Percentiles rank a stretch among this genome's conserved stretches.
These are phyloP conservation scores for Leptinotarsa juncta DNA, from an alignment of 2,888 invertebrate species.

Conservation along the genomic window DNA sequence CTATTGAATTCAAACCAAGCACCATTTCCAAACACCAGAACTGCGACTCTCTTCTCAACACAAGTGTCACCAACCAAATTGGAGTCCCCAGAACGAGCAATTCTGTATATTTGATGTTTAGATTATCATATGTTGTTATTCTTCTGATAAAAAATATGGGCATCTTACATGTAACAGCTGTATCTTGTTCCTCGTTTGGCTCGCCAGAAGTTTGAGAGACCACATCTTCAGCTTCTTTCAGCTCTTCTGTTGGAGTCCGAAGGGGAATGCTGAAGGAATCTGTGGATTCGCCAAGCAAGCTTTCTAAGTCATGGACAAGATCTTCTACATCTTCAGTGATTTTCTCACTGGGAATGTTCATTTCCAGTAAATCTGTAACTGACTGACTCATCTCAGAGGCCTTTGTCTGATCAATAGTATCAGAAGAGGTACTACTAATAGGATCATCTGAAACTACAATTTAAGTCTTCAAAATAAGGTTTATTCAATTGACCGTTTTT, in stretches of 20 bases:
- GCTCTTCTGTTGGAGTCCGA: conserved; percentile 21
- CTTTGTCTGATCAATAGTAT: conserved; percentile 48
- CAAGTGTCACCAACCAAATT: no score
- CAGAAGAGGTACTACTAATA: conserved; percentile 63
- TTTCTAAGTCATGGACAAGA: conserved; percentile 64
- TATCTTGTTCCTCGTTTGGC: neutral
- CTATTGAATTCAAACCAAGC: no score
- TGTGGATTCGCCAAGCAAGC: conserved; percentile 59
- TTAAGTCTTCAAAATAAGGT: neutral
- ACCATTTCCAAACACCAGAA: no score
- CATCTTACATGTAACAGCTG: neutral
- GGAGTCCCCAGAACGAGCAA: no score
- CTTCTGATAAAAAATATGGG: neutral
- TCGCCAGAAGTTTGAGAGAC: conserved; percentile 9
- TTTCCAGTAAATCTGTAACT: conserved; percentile 54
- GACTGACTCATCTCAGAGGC: conserved; percentile 20
- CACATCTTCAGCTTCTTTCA: conserved; percentile 22
- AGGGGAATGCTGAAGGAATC: conserved; percentile 49
- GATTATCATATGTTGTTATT: no score
- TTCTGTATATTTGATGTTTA: no score
- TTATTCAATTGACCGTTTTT: neutral
- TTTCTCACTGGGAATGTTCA: conserved; percentile 56
- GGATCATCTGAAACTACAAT: conserved; percentile 59
- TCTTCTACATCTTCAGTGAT: conserved; percentile 65
- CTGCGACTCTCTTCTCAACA: no score